Evolutionary conservation across 1,140 invertebrate genomes (phyloP), one percentile per base, ranked within the genome.

Genomic region (Pollicipes pollicipes): DNA sequence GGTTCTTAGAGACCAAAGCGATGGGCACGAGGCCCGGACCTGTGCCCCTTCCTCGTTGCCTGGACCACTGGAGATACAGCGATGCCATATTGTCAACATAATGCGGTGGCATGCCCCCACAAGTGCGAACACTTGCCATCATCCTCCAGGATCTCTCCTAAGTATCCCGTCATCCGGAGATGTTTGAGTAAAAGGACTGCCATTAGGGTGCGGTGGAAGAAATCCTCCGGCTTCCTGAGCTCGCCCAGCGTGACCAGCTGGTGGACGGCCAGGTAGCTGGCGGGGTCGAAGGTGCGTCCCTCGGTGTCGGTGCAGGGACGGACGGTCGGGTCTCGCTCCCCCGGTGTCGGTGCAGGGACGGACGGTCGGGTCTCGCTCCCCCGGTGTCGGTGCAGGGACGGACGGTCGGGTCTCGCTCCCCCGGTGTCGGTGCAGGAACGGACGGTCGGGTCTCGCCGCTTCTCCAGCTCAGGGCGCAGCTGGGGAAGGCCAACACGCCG

Each of bases 141-240:
- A 6, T 58, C 45, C 45, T 58, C 45, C 13, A 21, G 8, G 13
- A 58, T 72, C 37, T 75, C 70, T 69, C 83, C 82, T 76, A 95
- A 91, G 78, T 90, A 95, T 0, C 83, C 81, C 0, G 84, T 82
- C 1, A 82, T 78, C 79, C 89, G 86, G 27, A 96, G 81, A 69
- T 90, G 84, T 75, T 88, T 86, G 8, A 91, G 77, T 27, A 96
- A 77, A 78, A 90, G 93, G 3, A 85, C 81, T 0, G 92, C 86
- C 84, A 94, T 90, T 58, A 90, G 83, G 3, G 89, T 83, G 73
- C 90, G 85, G 72, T 92, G 88, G 70, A 95, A 84, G 69, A 92
- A 82, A 78, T 94, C 92, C 24, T 88, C 85, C 4, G 86, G 80
- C 0, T 84, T 83, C 70, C 93, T 83, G 71, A 86, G 82, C 3